Evolutionary conservation across 2,113 vertebrate species (phyloP).

Genomic region (Coptodon bakossiorum): DNA sequence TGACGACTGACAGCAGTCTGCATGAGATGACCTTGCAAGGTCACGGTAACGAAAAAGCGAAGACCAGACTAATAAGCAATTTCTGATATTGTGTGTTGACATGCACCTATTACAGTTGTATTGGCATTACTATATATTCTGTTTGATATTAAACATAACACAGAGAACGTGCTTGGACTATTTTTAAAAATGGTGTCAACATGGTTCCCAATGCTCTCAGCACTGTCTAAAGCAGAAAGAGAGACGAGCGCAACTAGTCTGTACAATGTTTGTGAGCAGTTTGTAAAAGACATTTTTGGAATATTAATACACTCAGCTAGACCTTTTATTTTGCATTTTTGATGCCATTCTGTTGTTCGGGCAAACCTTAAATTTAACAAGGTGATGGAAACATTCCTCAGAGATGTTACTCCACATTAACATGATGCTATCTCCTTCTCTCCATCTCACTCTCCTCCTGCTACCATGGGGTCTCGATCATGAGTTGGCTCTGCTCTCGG

Average conservation of each 20-base stretch:
- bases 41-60: background rate
- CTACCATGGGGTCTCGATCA: background rate
- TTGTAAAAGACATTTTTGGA: background rate
- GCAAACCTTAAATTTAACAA: background rate
- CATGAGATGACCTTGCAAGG: background rate
- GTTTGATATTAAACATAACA: background rate
- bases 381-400: background rate
- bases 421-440: background rate
- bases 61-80: background rate
- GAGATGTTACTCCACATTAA: background rate
- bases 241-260: background rate
- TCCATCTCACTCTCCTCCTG: background rate
- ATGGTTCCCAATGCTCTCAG: background rate
- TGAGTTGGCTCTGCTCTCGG: background rate
- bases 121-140: background rate
- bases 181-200: background rate
- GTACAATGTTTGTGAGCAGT: background rate
- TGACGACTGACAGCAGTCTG: background rate
- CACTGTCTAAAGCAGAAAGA: background rate
- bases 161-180: background rate
- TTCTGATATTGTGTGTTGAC: background rate
- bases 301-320: background rate
- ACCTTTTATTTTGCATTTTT: background rate
- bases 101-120: background rate
- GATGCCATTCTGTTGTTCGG: background rate